Evolutionary conservation across 2,113 vertebrate species (phyloP), one percentile per base, ranked within the genome.

Genomic region (Macroglossus sobrinus): DNA sequence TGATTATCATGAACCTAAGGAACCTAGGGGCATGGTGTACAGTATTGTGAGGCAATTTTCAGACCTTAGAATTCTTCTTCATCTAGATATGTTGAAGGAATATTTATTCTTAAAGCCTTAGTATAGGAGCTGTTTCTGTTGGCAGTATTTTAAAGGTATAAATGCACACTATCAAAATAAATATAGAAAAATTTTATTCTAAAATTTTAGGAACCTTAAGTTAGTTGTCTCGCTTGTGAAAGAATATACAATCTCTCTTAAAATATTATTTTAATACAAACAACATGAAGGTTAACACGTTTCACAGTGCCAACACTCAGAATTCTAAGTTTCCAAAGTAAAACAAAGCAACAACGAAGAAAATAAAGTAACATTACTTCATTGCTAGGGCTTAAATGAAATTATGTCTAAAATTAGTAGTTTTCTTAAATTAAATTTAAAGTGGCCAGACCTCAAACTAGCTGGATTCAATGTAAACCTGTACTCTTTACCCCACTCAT

Each of bases 31-130:
- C 84, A 69, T 75, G 18, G 38, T 33, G 9, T 15, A 33, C 4
- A 64, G 19, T 22, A 89, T 90, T 64, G 18, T 79, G 66, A 24
- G 22, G 45, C 8, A 81, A 63, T 45, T 82, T 90, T 64, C n/a
- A 87, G 69, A 57, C 3, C 16, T 71, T 74, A 11, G 26, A 90
- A 68, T 4, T 28, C 11, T 80, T 88, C 16, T 3, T 84, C 18
- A 66, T 88, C 16, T 3, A 59, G 18, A 75, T 53, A 89, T 21
- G 7, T 57, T 66, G 7, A 84, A 94, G 61, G 19, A 75, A 35
- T 82, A n/a, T 50, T 91, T 92, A 69, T 88, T 92, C 94, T 66
- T 89, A 92, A 82, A 38, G 18, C 35, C 13, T 63, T 45, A 81
- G n/a, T 87, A 80, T 45, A 81, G n/a, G 90, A 80, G 22, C 30